Evolutionary conservation across 2,113 vertebrate species (phyloP).

Genomic region (Actenoides lindsayi): DNA sequence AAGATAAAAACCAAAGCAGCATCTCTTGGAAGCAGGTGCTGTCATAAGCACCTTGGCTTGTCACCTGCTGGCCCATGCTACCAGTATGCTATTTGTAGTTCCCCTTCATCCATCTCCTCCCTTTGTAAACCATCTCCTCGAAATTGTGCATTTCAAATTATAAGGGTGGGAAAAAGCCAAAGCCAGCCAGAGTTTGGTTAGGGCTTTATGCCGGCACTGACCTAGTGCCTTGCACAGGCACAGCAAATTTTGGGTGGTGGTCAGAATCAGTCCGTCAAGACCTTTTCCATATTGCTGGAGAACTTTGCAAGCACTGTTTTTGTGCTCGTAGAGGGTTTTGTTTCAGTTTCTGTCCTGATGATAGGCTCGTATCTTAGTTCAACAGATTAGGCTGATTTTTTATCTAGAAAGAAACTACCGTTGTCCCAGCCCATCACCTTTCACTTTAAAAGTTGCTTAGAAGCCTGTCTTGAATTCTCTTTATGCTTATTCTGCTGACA

Average conservation of each 20-base stretch:
- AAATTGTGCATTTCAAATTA: not conserved
- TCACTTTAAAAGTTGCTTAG: not conserved
- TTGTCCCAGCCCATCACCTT: not conserved
- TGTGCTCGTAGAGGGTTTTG: not conserved
- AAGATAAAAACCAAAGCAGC: not conserved
- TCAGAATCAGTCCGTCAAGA: not conserved
- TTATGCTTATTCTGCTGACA: not conserved
- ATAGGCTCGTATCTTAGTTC: not conserved
- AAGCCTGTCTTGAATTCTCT: not conserved
- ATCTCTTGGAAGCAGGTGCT: not conserved
- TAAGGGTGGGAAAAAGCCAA: rapidly evolving
- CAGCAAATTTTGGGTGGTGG: not conserved
- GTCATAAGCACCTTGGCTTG: not conserved
- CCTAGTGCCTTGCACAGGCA: not conserved
- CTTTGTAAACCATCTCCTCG: not conserved
- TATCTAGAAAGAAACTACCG: not conserved
- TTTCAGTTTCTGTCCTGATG: not conserved
- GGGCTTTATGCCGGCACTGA: not conserved
- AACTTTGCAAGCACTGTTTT: not conserved
- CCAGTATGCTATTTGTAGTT: not conserved
- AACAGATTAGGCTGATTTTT: not conserved
- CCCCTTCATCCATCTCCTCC: not conserved
- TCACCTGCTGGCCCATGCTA: not conserved
- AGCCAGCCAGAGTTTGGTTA: not conserved
- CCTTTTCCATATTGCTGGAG: not conserved